Base-by-base conservation (phyloP, 2,797 vertebrate species). In the Babyrousa celebensis region DNA sequence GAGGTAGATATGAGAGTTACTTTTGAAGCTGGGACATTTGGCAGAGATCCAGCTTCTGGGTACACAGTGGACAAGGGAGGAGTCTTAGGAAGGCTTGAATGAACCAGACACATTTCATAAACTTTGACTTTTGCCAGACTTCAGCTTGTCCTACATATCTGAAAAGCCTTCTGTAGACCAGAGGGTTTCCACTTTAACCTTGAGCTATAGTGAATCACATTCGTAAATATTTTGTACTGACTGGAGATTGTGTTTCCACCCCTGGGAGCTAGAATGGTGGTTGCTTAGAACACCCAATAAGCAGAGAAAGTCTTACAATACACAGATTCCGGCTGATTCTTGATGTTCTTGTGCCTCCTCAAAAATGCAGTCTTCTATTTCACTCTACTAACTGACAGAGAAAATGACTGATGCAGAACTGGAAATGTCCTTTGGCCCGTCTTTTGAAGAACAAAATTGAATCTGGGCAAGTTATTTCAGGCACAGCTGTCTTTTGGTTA, bases 391-490 rank as follows among this genome's bases (percentile, higher is more conserved):
- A 54, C 65, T 52, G 43, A 52, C n/a, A 68, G 74, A 36, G 56
- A 70, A 83, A 21, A 17, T 70, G 70, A 70, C 1, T 12, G 89
- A 60, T 62, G 70, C 23, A 18, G 21, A 36, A 58, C 25, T 84
- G 16, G 65, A 80, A 91, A 58, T 56, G 6, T 60, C 58, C 48
- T 23, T 72, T 18, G 18, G n/a, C 15, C 23, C 72, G 48, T 71
- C 79, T 79, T 89, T 78, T 56, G 85, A 92, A 97, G 86, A 87
- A 68, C 54, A 75, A 85, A 89, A 25, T 43, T n/a, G 3, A 68
- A 25, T 84, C 54, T n/a, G 2, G 36, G 60, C 27, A 75, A 79
- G 14, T 67, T 85, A 71, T 86, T 91, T 68, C 18, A 62, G 48
- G 20, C 21, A 27, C 32, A 86, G 29, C 1, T 29, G 10, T 40